Base-by-base conservation (phyloP, 2,888 invertebrate species). In the Drosophila tanythrix region DNA sequence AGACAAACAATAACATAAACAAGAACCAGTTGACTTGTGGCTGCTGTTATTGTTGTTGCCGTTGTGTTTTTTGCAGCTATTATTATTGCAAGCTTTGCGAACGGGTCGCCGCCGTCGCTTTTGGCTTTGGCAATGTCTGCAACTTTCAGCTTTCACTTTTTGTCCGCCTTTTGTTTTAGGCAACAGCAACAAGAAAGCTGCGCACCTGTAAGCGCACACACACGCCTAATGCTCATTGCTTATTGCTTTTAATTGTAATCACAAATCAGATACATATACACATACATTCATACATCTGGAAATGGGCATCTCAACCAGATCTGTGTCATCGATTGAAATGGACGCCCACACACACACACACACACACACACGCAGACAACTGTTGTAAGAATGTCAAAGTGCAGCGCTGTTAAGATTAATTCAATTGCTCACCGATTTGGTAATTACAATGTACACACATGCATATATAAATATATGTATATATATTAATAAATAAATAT, bases 131-230 rank as follows among this genome's bases (percentile, higher is more conserved):
- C 74, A 69, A 74, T 46, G 50, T 59, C 70, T 53, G 63, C 80
- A 81, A 82, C 84, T 84, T 84, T 84, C 88, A 88, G 88, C 84
- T 84, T 88, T 84, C 84, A 84, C 84, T 84, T 84, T 75, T 81
- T 65, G 76, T 59, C 58, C 60, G 68, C 68, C 88, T 87, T 83
- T 87, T 84, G 83, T 87, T 84, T 87, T 80, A 70, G 73, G 58
- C 64, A 77, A 50, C 60, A 62, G 33, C 31, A 62, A 38, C 55
- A 76, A 67, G 50, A 60, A 64, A 61, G 68, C 58, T 63, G 68
- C 65, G 40, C 73, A 81, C 81, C 83, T 81, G 83, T 55, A 29
- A 52, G 29, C 27, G 38, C 38, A 13, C 18, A 53, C 36, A n/a
- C 11, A 13, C 82, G 71, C 65, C 79, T 62, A 81, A 66, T 73